Conservation (phyloP, 1,140 invertebrate genomes). For the Halictus rubicundus region DNA sequence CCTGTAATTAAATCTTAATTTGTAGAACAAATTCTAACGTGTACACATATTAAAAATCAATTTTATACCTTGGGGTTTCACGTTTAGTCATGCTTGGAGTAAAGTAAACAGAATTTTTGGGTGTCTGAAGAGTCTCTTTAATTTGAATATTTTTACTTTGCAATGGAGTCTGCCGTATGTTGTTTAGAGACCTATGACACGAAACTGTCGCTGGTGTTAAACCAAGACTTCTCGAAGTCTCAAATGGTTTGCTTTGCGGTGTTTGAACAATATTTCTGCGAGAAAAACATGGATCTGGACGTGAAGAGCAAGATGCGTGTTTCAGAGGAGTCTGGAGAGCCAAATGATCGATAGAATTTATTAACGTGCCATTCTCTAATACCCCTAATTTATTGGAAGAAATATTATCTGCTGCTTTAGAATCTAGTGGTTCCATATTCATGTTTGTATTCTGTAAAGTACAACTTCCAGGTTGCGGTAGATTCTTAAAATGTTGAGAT, state of each 20-base stretch:
- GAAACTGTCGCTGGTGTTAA: conserved; percentile 71
- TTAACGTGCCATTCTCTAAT: conserved; percentile 13
- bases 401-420: conserved; percentile 5
- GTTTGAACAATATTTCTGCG: conserved; percentile 75
- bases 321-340: conserved; percentile 72
- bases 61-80: conserved; percentile 65
- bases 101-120: conserved; percentile 54
- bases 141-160: conserved; percentile 46
- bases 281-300: conserved; percentile 69
- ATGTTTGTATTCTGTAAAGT: conserved; percentile 10
- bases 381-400: conserved; percentile 5
- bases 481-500: not conserved
- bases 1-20: conserved; percentile 45
- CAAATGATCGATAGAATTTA: conserved; percentile 26
- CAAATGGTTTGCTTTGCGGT: conserved; percentile 63
- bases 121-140: conserved; percentile 54
- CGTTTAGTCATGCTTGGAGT: conserved; percentile 49
- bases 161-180: conserved; percentile 64
- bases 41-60: not conserved
- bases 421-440: conserved; percentile 4
- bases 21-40: not conserved
- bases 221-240: conserved; percentile 46
- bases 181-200: conserved; percentile 62
- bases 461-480: not conserved
- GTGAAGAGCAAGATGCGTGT: conserved; percentile 47